Evolutionary conservation across 2,888 invertebrate species (phyloP).

Genomic region (Cantharis nigra): DNA sequence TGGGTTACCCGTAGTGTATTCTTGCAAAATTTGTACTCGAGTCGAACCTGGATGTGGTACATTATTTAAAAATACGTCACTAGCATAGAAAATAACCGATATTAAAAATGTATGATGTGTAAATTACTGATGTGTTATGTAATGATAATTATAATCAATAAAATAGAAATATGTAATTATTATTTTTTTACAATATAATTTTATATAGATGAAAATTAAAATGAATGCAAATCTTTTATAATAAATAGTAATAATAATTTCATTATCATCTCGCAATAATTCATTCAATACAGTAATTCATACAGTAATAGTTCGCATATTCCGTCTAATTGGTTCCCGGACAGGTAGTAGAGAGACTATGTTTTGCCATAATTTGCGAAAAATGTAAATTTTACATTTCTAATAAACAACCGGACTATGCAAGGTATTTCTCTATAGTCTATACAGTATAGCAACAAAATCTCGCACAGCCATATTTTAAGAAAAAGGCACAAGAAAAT

Average conservation of each 20-base stretch:
- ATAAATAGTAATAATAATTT: neutral
- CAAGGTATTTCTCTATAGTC: too few relatives aligned
- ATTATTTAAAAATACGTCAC: neutral
- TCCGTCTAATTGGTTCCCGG: too few relatives aligned
- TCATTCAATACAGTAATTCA: neutral
- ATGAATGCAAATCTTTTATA: neutral
- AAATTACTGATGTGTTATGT: neutral
- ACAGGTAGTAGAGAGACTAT: too few relatives aligned
- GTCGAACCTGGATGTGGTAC: neutral
- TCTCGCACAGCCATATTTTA: too few relatives aligned
- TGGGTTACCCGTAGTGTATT: too few relatives aligned
- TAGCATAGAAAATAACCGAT: neutral
- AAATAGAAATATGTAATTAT: neutral
- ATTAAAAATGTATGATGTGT: neutral
- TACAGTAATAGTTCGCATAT: too few relatives aligned
- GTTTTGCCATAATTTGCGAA: too few relatives aligned
- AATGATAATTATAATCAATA: neutral
- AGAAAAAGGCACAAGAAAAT: too few relatives aligned
- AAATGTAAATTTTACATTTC: too few relatives aligned
- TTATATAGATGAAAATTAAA: neutral
- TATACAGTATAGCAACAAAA: too few relatives aligned
- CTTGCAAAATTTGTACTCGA: neutral
- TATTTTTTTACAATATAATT: neutral
- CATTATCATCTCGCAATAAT: neutral
- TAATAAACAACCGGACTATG: too few relatives aligned